A percentile compares a stretch with the other conserved stretches of the same genome.
Evolutionary conservation across 2,113 vertebrate genomes (phyloP).

Genomic region (Macroglossus sobrinus): DNA sequence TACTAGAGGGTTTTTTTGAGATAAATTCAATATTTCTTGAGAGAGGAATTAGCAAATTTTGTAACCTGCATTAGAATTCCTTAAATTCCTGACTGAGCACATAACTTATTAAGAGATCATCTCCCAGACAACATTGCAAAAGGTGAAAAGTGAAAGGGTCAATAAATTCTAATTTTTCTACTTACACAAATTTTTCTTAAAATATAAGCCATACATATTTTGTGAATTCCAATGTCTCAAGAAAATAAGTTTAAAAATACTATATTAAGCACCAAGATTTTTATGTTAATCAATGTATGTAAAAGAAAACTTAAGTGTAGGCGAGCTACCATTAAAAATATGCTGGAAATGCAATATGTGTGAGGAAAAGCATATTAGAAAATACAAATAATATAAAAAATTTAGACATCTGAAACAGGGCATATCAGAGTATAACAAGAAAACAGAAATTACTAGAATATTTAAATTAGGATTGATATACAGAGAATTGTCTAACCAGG

Average conservation of each 20-base stretch:
- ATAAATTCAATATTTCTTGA: background rate
- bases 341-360: background rate
- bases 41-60: background rate
- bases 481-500: rapidly evolving
- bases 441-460: background rate
- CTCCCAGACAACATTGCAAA: background rate
- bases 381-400: background rate
- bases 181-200: background rate
- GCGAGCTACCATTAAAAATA: background rate
- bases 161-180: background rate
- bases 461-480: background rate
- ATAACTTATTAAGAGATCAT: background rate
- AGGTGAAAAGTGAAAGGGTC: background rate
- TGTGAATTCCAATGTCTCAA: background rate
- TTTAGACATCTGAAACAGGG: background rate
- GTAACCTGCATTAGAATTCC: background rate
- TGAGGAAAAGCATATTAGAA: background rate
- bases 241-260: background rate
- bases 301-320: background rate
- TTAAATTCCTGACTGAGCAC: background rate
- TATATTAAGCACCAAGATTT: background rate
- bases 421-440: background rate
- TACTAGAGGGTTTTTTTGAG: background rate
- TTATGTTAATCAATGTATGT: background rate
- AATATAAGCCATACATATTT: background rate